phyloP scores from a whole-genome alignment of 2,797 vertebrate species.

The Sebastes kiyomatsui region DNA sequence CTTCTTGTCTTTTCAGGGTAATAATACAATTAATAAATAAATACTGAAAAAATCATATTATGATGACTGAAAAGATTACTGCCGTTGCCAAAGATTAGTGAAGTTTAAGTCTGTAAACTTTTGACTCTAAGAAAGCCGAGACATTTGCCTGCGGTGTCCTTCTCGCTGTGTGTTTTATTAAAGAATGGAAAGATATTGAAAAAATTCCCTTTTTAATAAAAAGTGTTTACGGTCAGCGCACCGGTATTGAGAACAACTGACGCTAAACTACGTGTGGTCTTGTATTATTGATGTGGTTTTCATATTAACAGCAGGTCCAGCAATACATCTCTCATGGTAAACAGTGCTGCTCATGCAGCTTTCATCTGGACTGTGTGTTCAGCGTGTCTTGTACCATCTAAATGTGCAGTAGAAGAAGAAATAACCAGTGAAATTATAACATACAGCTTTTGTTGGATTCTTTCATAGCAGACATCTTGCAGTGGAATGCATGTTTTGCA shows the following conservation, averaged over 20 bases:
- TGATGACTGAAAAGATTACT: background rate
- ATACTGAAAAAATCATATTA: background rate
- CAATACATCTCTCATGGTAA: background rate
- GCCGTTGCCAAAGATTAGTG: background rate
- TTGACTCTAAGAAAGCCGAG: background rate
- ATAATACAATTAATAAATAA: no score
- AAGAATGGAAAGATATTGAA: background rate
- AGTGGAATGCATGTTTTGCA: background rate
- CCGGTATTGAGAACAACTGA: background rate
- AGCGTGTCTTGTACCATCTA: background rate
- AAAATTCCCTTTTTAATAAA: slow-evolving; percentile 16
- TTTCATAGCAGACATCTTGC: background rate
- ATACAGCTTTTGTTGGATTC: background rate
- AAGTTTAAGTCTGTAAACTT: background rate
- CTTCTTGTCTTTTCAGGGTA: no score
- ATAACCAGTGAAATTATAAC: background rate
- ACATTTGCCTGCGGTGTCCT: background rate
- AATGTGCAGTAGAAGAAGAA: background rate
- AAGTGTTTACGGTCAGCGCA: slow-evolving; percentile 4
- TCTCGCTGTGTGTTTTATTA: background rate
- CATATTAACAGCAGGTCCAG: background rate
- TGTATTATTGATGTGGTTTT: slow-evolving; percentile 13
- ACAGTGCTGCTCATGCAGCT: background rate
- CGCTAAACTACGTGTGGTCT: background rate
- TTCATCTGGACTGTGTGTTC: background rate